phyloP scores from a whole-genome alignment of 2,113 vertebrate species.

The Pogona vitticeps region DNA sequence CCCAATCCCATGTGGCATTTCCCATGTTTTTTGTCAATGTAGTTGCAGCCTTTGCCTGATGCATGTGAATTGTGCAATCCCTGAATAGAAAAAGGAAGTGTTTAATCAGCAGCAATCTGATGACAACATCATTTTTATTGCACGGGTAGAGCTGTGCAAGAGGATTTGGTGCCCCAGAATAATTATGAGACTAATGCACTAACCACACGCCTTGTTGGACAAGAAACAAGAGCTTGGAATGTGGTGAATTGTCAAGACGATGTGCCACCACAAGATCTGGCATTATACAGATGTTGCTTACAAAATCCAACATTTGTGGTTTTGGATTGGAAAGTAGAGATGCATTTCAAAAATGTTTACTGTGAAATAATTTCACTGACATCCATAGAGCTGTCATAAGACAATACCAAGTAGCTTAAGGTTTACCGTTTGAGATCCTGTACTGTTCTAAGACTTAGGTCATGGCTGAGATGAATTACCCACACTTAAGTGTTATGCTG shows the following conservation, averaged over 20 bases:
- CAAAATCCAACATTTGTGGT: background rate
- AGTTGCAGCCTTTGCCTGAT: too few relatives aligned
- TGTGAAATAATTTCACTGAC: background rate
- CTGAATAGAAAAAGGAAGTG: too few relatives aligned
- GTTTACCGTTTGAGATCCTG: background rate
- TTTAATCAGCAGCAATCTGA: too few relatives aligned
- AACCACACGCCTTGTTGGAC: background rate
- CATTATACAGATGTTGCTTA: background rate
- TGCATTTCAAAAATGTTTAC: background rate
- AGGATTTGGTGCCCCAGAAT: background rate
- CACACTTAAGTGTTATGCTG: too few relatives aligned
- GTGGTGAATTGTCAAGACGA: background rate
- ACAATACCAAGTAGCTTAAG: background rate
- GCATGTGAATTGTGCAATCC: too few relatives aligned
- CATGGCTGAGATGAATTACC: background rate
- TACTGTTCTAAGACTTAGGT: background rate
- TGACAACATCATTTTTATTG: too few relatives aligned
- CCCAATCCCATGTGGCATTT: too few relatives aligned
- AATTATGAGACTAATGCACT: background rate
- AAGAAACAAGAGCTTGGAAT: background rate
- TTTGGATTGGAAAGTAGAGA: background rate
- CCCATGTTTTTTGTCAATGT: too few relatives aligned
- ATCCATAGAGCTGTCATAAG: background rate
- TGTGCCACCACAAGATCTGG: background rate
- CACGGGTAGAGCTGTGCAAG: too few relatives aligned